Base-by-base conservation (phyloP, 2,113 vertebrate genomes). In the Myocastor coypus region DNA sequence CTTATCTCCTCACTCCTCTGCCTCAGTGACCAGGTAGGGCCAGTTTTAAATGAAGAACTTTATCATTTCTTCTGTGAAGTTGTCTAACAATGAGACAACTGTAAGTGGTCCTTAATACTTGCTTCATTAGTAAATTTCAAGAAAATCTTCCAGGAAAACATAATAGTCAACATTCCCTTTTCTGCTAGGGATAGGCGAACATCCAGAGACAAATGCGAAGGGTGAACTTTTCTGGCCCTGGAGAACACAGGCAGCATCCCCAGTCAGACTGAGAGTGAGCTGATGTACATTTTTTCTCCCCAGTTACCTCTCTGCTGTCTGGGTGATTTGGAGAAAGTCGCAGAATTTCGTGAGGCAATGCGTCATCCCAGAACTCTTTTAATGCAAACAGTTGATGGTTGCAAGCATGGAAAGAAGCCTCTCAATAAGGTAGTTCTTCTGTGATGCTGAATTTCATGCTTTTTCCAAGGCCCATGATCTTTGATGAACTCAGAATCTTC, bases 31-130 rank as follows among this genome's bases (percentile, higher is more conserved):
- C 2, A 87, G n/a, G 55, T 42, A 91, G 81, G n/a, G 64, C 26
- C 57, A 77, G 88, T 46, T 94, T 64, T 17, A 37, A 64, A 69
- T 0, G 14, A 92, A 96, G 52, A 16, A 16, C 13, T 3, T 85
- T 61, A 59, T 83, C 32, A 50, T 82, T 75, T 81, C 64, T 84
- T 89, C 57, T 46, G 66, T 87, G 50, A 91, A 92, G 80, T 9
- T 68, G 19, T 52, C 37, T 68, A 59, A 34, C 22, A 85, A 85
- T 55, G 46, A 64, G 71, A 83, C 37, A 71, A 28, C 68, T 30
- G 11, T 77, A 71, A 89, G 24, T 52, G 85, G 64, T n/a, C 84
- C 68, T 68, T 40, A 46, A 14, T 50, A 64, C 4, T 26, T 19
- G 61, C 59, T 88, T 94, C 61, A 63, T 64, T 66, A 50, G 14